These are phyloP conservation scores for Cephus rjabovi DNA, from an alignment of 2,888 invertebrate species.

Conservation along the genomic window DNA sequence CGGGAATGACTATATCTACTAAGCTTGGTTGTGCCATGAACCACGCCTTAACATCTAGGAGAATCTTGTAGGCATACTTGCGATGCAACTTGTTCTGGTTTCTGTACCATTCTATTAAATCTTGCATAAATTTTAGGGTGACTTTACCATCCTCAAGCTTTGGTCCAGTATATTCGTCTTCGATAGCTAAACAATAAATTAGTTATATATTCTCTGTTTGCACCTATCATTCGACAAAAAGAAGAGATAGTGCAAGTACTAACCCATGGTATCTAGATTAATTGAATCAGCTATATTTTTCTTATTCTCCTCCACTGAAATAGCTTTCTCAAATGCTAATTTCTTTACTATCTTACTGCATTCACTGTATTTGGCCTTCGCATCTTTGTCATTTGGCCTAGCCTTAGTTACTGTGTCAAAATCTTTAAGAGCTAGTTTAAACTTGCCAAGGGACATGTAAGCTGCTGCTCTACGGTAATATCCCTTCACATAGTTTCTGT, in stretches of 20 bases:
- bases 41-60: conserved; percentile 88
- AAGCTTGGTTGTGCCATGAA: conserved; percentile 88
- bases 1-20: conserved; percentile 88
- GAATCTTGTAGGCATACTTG: conserved; percentile 98
- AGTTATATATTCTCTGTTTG: neutral
- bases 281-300: conserved; percentile 89
- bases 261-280: conserved; percentile 92
- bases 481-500: conserved; percentile 92
- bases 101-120: conserved; percentile 91
- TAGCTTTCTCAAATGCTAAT: conserved; percentile 96
- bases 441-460: conserved; percentile 97
- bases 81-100: conserved; percentile 93
- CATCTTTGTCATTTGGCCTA: conserved; percentile 94
- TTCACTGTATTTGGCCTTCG: conserved; percentile 90
- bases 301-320: conserved; percentile 90
- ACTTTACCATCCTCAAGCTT: conserved; percentile 88
- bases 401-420: conserved; percentile 96
- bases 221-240: neutral
- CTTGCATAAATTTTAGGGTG: conserved; percentile 88
- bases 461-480: conserved; percentile 97
- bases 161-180: conserved; percentile 95
- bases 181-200: conserved; percentile 77
- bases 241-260: conserved; percentile 54
- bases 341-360: conserved; percentile 96
- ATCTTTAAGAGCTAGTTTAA: conserved; percentile 95